phyloP scores from a whole-genome alignment of 2,888 invertebrate species.

The Macrosiphum euphorbiae region DNA sequence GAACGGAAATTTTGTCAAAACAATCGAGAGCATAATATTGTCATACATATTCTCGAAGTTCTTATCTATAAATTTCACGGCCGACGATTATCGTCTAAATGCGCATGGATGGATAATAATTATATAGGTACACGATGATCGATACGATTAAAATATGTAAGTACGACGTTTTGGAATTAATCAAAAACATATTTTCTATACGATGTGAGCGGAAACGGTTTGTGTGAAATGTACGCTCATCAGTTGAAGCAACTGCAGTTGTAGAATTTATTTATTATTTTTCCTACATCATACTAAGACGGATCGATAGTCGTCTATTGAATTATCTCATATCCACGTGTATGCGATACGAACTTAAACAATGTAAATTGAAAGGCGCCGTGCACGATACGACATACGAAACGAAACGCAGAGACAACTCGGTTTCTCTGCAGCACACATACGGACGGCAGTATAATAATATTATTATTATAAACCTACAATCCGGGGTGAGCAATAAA shows the following conservation, averaged over 20 bases:
- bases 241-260: neutral
- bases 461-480: neutral
- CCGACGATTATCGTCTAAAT: neutral
- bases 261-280: neutral
- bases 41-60: neutral
- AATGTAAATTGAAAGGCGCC: neutral
- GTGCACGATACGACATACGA: neutral
- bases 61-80: neutral
- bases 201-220: neutral
- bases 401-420: neutral
- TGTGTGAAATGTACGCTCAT: neutral
- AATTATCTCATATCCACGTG: neutral
- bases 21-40: neutral
- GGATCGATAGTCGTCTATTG: neutral
- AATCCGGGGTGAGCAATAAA: neutral
- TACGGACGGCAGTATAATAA: neutral
- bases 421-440: neutral
- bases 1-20: neutral
- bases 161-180: neutral
- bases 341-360: neutral
- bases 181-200: neutral
- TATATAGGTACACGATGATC: neutral
- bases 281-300: neutral
- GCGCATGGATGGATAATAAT: neutral
- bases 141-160: neutral